Evolutionary conservation across 1,140 invertebrate species (phyloP).

Genomic region (Subanguina moxae): DNA sequence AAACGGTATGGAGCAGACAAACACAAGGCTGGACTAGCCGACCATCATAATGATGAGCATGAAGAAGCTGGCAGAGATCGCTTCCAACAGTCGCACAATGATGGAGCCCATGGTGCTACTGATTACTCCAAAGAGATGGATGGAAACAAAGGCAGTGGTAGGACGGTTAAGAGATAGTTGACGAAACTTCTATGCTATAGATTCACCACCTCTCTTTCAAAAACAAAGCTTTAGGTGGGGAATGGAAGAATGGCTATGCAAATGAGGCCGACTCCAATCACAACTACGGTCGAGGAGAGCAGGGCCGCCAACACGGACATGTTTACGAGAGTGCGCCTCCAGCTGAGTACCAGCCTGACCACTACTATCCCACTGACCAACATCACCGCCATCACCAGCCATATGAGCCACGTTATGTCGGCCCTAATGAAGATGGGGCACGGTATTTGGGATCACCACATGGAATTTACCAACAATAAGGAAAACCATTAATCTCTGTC

Average conservation of each 20-base stretch:
- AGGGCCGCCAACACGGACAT: neutral
- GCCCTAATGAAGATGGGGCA: neutral
- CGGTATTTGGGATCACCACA: too few relatives aligned
- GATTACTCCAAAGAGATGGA: neutral
- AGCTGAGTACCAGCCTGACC: neutral
- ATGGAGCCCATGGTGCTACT: neutral
- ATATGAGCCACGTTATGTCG: neutral
- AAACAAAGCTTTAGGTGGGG: too few relatives aligned
- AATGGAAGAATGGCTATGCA: neutral
- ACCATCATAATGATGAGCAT: neutral
- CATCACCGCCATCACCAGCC: neutral
- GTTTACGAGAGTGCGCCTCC: neutral
- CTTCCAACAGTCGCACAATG: neutral
- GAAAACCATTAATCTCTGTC: too few relatives aligned
- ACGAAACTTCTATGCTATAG: too few relatives aligned
- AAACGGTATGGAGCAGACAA: constrained; percentile 8
- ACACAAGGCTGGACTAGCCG: neutral
- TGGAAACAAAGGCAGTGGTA: neutral
- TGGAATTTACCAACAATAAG: too few relatives aligned
- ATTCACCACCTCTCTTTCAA: too few relatives aligned
- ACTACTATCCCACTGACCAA: neutral
- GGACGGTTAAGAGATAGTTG: neutral
- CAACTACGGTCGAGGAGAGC: neutral
- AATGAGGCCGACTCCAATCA: neutral
- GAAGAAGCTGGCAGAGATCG: neutral